phyloP scores from a whole-genome alignment of 2,888 invertebrate genomes.

The Aradus depressus region DNA sequence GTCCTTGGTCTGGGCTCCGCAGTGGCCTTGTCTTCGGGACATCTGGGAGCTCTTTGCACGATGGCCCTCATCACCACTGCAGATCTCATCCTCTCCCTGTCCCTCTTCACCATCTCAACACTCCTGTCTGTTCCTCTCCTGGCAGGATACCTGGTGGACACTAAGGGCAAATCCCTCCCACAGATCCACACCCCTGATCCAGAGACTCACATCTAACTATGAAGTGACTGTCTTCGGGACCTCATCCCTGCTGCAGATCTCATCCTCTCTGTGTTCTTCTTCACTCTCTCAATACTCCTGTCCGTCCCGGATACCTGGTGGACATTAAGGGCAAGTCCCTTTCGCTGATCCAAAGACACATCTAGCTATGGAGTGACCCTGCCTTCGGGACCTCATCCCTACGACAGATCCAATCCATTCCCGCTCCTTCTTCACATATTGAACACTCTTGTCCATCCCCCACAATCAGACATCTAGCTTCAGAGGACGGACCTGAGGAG shows the following conservation, averaged over 20 bases:
- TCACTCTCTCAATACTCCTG: background rate
- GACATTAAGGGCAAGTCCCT: constrained; percentile 11
- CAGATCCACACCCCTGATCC: no score
- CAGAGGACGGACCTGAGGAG: no score
- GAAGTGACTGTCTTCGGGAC: no score
- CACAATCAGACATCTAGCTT: no score
- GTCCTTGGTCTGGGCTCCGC: constrained; percentile 6
- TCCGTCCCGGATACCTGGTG: background rate
- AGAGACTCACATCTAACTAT: no score
- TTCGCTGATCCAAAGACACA: background rate
- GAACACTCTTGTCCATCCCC: background rate
- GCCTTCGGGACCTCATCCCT: constrained; percentile 7
- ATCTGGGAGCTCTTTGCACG: background rate
- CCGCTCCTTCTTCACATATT: constrained; percentile 1
- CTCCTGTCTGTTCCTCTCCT: constrained; percentile 1
- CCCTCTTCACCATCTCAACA: constrained; percentile 1
- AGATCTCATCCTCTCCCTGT: constrained; percentile 2
- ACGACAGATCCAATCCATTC: background rate
- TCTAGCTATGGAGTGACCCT: no score
- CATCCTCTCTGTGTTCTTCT: constrained; percentile 1
- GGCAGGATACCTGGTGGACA: constrained; percentile 1
- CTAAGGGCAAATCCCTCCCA: constrained; percentile 3
- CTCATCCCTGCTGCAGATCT: constrained; percentile 5
- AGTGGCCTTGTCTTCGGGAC: constrained; percentile 5
- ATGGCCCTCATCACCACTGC: constrained; percentile 9